A percentile compares a stretch with the other conserved stretches of the same genome.
These are phyloP conservation scores for Enchytraeus crypticus DNA, from an alignment of 2,888 invertebrate genomes.

Conservation along the genomic window DNA sequence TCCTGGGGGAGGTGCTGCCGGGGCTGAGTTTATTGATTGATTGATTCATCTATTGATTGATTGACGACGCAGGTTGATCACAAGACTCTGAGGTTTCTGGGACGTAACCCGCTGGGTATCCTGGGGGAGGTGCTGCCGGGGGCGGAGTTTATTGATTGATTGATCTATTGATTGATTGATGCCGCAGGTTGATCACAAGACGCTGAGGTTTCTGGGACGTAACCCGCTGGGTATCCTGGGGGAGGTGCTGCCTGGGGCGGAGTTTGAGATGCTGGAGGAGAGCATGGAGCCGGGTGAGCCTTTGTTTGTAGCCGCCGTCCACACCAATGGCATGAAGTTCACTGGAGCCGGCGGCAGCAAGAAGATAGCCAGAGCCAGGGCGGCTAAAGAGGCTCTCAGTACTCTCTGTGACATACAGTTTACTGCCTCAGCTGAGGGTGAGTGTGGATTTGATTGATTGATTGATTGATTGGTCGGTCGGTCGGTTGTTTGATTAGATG, in stretches of 20 bases:
- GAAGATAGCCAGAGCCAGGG: constrained; percentile 8
- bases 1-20: constrained; percentile 5
- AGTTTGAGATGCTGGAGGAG: not conserved
- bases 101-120: constrained; percentile 6
- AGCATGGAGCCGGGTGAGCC: not conserved
- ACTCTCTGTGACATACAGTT: constrained; percentile 6
- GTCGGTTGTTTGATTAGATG: not conserved
- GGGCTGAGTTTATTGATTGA: too few species aligned
- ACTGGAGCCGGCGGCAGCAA: constrained; percentile 4
- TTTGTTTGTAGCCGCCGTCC: not conserved
- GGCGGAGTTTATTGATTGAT: too few species aligned
- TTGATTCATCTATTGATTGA: too few species aligned
- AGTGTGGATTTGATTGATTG: not conserved
- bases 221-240: constrained; percentile 5
- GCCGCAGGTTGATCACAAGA: too few species aligned
- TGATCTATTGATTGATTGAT: too few species aligned
- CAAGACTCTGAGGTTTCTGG: constrained; percentile 5
- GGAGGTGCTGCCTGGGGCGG: constrained; percentile 1
- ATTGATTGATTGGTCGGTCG: not conserved
- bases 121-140: constrained; percentile 4
- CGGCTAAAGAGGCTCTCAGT: constrained; percentile 8
- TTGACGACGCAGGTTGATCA: too few species aligned
- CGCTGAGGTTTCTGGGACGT: constrained; percentile 5
- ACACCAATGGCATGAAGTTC: not conserved
- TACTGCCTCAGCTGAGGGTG: constrained; percentile 2